Conservation (phyloP, 2,797 vertebrate species). For the Gymnoscopelus braueri region DNA sequence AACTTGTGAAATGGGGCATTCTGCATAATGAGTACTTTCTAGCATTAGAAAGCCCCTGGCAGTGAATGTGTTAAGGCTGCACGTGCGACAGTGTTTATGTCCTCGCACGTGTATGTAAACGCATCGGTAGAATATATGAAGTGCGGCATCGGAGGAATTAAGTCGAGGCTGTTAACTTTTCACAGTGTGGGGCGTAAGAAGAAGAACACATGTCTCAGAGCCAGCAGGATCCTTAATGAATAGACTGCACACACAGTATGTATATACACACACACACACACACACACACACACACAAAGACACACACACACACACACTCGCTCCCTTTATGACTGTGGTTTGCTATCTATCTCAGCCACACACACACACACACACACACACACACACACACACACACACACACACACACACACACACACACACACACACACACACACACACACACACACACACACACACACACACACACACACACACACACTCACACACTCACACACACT, state of each 20-base stretch:
- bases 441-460: conserved; percentile 30
- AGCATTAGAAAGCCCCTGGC: too few relatives aligned
- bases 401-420: conserved; percentile 20
- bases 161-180: conserved; percentile 49
- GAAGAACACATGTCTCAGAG: conserved; percentile 58
- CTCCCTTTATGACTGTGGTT: too few relatives aligned
- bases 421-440: conserved; percentile 21
- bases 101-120: conserved; percentile 11
- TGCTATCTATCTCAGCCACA: neutral
- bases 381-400: conserved; percentile 31
- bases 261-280: too few relatives aligned
- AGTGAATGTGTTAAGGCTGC: too few relatives aligned
- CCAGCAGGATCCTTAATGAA: neutral
- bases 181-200: conserved; percentile 54
- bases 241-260: neutral
- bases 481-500: conserved; percentile 20
- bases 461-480: conserved; percentile 23
- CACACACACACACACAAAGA: too few relatives aligned
- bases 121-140: conserved; percentile 39
- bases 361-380: conserved; percentile 10
- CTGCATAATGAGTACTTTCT: too few relatives aligned
- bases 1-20: too few relatives aligned
- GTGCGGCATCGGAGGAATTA: neutral
- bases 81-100: too few relatives aligned
- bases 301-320: conserved; percentile 14